These are phyloP conservation scores for Passer montanus DNA, from an alignment of 2,113 vertebrate species.

Conservation along the genomic window DNA sequence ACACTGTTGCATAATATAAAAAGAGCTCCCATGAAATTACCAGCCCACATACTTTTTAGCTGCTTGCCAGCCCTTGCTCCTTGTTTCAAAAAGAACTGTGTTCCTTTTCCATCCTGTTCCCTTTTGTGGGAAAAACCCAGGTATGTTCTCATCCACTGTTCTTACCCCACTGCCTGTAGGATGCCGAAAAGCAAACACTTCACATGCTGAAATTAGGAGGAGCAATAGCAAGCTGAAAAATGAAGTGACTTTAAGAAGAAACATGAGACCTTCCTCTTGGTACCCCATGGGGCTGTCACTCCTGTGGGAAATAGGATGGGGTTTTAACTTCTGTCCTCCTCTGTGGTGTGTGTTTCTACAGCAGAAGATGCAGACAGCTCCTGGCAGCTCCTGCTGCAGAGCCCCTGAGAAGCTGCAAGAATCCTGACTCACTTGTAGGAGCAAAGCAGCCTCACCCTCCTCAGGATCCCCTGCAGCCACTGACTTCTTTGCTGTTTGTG, in stretches of 20 bases:
- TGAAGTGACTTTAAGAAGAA: not conserved
- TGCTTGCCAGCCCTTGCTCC: not conserved
- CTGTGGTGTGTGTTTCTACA: not conserved
- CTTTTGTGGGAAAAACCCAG: not conserved
- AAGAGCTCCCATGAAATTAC: not conserved
- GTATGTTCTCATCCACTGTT: not conserved
- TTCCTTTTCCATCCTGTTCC: not conserved
- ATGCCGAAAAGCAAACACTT: not conserved
- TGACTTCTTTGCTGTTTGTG: not conserved
- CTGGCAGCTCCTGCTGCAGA: not conserved
- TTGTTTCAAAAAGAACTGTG: not conserved
- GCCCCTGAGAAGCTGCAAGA: not conserved
- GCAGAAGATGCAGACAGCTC: not conserved
- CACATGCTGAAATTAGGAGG: not conserved
- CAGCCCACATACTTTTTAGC: not conserved
- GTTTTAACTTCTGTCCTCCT: not conserved
- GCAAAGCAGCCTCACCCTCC: not conserved
- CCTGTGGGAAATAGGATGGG: not conserved
- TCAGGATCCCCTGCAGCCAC: not conserved
- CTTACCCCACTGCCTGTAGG: not conserved
- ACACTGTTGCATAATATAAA: not conserved
- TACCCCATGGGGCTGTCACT: accelerated
- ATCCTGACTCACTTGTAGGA: not conserved
- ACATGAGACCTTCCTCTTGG: not conserved
- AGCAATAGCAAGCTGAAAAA: not conserved